A percentile compares a stretch with the other conserved stretches of the same genome.
Conservation (phyloP, 2,888 invertebrate genomes). For the Protonemura montana region DNA sequence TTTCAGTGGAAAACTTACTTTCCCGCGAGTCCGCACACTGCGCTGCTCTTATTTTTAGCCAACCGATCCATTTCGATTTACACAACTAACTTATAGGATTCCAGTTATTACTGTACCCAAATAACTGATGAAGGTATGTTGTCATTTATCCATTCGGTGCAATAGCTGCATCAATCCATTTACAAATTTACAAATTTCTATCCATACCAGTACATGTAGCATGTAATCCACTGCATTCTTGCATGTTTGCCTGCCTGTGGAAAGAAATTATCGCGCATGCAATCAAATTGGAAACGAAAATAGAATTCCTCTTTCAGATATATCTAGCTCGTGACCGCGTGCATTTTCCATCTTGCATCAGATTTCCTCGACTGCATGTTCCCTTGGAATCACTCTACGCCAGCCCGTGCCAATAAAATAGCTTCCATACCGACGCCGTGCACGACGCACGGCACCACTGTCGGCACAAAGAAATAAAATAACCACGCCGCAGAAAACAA, state of each 20-base stretch:
- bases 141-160: too few relatives aligned
- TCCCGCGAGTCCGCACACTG: too few relatives aligned
- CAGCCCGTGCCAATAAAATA: neutral
- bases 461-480: neutral
- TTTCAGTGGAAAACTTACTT: too few relatives aligned
- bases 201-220: neutral
- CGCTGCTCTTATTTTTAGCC: too few relatives aligned
- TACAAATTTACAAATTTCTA: too few relatives aligned
- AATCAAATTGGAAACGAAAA: neutral
- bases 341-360: neutral
- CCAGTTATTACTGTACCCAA: too few relatives aligned
- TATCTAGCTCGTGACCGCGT: neutral
- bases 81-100: too few relatives aligned
- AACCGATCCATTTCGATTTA: too few relatives aligned
- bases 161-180: too few relatives aligned
- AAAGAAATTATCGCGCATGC: neutral
- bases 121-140: too few relatives aligned
- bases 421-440: neutral
- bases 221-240: neutral
- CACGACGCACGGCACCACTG: neutral
- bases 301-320: neutral
- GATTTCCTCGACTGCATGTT: neutral
- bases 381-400: neutral
- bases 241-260: neutral
- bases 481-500: neutral